Conservation (phyloP, 2,797 vertebrate genomes). For the Tenualosa thibaudeaui region DNA sequence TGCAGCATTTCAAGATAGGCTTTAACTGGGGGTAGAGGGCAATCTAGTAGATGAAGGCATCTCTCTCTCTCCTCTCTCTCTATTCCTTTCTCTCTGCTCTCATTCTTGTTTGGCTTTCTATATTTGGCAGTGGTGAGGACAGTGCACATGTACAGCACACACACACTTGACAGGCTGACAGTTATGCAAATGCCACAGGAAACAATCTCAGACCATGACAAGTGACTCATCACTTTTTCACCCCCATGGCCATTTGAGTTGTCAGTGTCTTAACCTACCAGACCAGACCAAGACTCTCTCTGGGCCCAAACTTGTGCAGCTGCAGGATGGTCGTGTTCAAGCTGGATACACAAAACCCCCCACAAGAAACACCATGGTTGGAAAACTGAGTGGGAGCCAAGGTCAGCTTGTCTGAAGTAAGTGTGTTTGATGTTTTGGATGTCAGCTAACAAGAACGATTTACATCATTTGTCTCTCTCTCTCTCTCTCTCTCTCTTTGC, state of each 20-base stretch:
- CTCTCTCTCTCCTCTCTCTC: neutral
- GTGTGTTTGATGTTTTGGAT: slow-evolving; percentile 21
- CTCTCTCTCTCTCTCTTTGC: slow-evolving; percentile 45
- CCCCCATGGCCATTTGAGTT: neutral
- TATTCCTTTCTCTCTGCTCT: neutral
- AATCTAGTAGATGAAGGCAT: neutral
- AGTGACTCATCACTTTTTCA: neutral
- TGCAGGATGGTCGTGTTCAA: neutral
- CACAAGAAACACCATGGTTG: neutral
- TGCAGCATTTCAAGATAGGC: slow-evolving; percentile 16
- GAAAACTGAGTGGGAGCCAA: slow-evolving; percentile 1
- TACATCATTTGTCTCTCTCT: slow-evolving; percentile 24
- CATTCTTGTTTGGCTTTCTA: neutral
- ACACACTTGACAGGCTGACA: slow-evolving; percentile 12
- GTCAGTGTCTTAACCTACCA: neutral
- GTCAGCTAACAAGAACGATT: slow-evolving; percentile 34
- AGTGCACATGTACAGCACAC: neutral
- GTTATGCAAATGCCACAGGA: neutral
- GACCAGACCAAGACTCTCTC: neutral
- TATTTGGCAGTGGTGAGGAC: neutral
- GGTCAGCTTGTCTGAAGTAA: slow-evolving; percentile 12
- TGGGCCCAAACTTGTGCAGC: neutral
- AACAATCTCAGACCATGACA: neutral
- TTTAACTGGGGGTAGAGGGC: neutral
- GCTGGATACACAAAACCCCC: neutral